phyloP scores from a whole-genome alignment of 2,797 vertebrate genomes.

The Eleutherodactylus coqui region DNA sequence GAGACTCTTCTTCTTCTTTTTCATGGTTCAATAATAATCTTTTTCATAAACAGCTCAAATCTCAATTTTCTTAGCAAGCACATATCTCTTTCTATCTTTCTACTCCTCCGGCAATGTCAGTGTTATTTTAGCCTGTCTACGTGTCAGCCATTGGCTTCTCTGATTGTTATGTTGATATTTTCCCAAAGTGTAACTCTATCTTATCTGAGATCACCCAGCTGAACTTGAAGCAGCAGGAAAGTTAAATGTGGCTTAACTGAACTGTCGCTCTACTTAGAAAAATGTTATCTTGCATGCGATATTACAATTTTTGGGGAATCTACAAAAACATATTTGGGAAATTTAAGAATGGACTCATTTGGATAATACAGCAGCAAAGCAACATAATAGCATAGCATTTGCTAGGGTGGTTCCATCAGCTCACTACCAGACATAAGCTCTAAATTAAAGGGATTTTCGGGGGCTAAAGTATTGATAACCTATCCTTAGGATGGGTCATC shows the following conservation, averaged over 20 bases:
- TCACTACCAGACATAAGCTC: too few relatives aligned
- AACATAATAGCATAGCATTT: too few relatives aligned
- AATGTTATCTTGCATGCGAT: not conserved
- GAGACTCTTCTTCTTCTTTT: not conserved
- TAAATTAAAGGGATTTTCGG: too few relatives aligned
- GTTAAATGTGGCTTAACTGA: not conserved
- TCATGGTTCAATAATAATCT: not conserved
- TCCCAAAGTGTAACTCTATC: constrained; percentile 31
- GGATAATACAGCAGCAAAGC: too few relatives aligned
- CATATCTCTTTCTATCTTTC: constrained; percentile 37
- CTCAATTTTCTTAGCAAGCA: constrained; percentile 12
- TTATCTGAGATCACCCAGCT: not conserved
- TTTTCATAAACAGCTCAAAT: constrained; percentile 12
- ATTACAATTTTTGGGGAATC: not conserved
- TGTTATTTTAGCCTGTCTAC: constrained; percentile 33
- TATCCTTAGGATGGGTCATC: too few relatives aligned
- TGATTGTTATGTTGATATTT: constrained; percentile 31
- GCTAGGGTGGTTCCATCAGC: too few relatives aligned
- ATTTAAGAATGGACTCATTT: not conserved
- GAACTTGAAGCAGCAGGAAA: constrained; percentile 18
- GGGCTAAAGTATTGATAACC: too few relatives aligned
- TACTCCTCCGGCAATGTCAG: constrained; percentile 21
- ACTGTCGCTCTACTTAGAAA: not conserved
- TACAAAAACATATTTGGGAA: not conserved
- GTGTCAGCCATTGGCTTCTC: constrained; percentile 11